phyloP scores from a whole-genome alignment of 2,113 vertebrate genomes.

The Cinclus mexicanus region DNA sequence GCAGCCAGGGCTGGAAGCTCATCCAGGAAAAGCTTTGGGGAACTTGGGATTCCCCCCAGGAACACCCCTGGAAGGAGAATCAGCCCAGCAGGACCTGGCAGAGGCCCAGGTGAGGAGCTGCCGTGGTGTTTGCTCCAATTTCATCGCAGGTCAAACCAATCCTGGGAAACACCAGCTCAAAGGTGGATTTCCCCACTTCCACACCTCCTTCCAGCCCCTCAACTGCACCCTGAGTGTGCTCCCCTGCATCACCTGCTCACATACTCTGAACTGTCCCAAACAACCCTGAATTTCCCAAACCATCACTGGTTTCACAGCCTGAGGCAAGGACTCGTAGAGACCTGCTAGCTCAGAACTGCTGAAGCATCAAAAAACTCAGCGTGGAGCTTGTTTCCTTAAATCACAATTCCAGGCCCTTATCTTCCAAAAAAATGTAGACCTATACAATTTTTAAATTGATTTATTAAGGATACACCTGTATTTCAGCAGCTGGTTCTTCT shows the following conservation, averaged over 20 bases:
- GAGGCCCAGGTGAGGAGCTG: not conserved
- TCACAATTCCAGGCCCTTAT: not conserved
- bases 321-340: not conserved
- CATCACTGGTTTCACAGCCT: not conserved
- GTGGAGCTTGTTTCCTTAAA: not conserved
- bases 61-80: not conserved
- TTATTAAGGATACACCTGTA: not conserved
- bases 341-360: not conserved
- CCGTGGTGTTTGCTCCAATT: fast-evolving
- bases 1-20: not conserved
- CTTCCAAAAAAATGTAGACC: not conserved
- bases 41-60: no score
- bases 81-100: not conserved
- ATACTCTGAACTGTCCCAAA: fast-evolving
- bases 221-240: fast-evolving
- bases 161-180: not conserved
- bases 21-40: not conserved
- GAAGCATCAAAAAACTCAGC: not conserved
- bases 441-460: not conserved
- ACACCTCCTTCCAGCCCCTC: not conserved
- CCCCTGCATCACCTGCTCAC: not conserved
- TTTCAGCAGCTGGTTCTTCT: not conserved
- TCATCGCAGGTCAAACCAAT: fast-evolving
- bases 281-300: not conserved
- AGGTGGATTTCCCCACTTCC: not conserved